Evolutionary conservation across 2,113 vertebrate species (phyloP).

Genomic region (Nestor notabilis): DNA sequence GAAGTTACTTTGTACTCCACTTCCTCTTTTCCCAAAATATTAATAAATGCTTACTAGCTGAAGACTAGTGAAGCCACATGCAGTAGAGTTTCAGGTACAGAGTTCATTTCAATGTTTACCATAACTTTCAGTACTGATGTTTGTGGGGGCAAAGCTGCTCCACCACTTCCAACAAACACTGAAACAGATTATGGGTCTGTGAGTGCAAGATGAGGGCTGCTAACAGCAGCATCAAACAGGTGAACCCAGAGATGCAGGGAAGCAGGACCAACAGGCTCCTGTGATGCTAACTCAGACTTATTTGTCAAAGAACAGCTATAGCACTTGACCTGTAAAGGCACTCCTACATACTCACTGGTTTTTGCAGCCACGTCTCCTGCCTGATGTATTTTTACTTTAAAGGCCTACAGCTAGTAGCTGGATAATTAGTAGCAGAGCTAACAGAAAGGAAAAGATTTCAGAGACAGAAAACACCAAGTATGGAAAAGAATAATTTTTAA

Average conservation of each 20-base stretch:
- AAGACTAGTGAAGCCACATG: background rate
- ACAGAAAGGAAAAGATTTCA: background rate
- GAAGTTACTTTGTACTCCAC: background rate
- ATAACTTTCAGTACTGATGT: background rate
- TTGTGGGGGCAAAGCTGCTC: background rate
- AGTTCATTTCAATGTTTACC: background rate
- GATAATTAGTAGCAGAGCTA: slow-evolving; percentile 15
- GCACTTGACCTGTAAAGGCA: slow-evolving; percentile 5
- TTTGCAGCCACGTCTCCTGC: background rate
- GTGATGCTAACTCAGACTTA: slow-evolving; percentile 18
- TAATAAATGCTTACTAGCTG: background rate
- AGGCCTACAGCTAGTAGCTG: background rate
- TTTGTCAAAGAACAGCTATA: slow-evolving; percentile 14
- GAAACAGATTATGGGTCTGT: background rate
- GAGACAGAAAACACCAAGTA: background rate
- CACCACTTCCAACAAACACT: background rate
- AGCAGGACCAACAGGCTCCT: background rate
- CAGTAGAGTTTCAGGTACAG: background rate
- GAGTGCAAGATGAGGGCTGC: background rate
- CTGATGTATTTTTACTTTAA: background rate
- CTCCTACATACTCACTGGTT: background rate
- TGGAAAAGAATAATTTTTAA: background rate
- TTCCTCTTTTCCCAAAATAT: background rate
- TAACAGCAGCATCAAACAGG: background rate
- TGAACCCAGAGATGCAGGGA: background rate